Conservation (phyloP, 2,113 vertebrate species). For the Nannobrachium achirus region DNA sequence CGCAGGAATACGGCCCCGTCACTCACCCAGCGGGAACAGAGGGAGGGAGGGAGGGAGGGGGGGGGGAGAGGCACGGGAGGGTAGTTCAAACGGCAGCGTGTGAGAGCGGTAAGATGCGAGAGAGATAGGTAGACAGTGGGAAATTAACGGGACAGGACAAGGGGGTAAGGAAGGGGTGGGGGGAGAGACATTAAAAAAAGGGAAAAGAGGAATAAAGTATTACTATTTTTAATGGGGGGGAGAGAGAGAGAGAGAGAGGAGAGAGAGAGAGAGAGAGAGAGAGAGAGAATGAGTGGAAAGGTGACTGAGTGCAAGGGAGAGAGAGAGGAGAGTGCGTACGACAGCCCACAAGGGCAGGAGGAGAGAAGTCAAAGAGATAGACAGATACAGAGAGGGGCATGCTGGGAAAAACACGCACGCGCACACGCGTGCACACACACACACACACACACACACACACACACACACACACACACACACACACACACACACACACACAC, state of each 20-base stretch:
- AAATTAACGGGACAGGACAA: not conserved
- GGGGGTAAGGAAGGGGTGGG: not conserved
- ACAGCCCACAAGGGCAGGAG: not conserved
- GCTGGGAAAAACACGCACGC: no score
- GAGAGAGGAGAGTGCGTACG: not conserved
- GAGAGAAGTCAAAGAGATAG: not conserved
- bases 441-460: no score
- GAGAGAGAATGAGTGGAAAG: constrained; percentile 40
- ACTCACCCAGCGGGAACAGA: constrained; percentile 65
- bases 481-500: no score
- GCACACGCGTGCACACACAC: no score
- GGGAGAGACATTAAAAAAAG: constrained; percentile 5
- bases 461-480: no score
- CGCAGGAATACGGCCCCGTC: constrained; percentile 59
- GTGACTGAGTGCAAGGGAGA: constrained; percentile 44
- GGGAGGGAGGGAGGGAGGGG: constrained; percentile 37
- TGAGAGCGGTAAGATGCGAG: constrained; percentile 20
- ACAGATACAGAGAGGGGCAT: not conserved
- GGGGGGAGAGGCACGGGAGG: not conserved
- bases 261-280: constrained; percentile 26
- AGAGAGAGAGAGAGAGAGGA: constrained; percentile 13
- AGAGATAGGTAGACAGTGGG: constrained; percentile 29
- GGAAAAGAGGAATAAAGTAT: not conserved
- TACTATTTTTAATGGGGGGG: no score
- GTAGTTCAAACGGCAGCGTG: constrained; percentile 47